Conservation (phyloP, 2,888 invertebrate genomes). For the Trachelus troglodyta region DNA sequence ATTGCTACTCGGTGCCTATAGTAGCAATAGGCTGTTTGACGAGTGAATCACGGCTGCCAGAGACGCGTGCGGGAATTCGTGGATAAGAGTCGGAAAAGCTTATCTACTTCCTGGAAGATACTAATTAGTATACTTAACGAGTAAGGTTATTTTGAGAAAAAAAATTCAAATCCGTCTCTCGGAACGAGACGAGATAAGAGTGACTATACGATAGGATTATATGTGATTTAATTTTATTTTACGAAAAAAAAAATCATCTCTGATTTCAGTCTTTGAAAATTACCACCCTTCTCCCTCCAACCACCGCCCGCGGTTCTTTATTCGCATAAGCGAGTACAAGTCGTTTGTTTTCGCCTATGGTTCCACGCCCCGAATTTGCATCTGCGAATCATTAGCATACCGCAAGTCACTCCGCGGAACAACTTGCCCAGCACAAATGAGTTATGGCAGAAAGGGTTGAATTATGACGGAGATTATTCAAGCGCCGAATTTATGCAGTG, state of each 20-base stretch:
- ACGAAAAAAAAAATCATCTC: conserved; percentile 6
- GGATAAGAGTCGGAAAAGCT: not conserved
- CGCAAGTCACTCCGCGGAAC: conserved; percentile 36
- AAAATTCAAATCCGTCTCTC: not conserved
- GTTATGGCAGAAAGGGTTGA: conserved; percentile 64
- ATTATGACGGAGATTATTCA: conserved; percentile 64
- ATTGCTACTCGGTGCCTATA: not conserved
- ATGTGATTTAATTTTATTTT: conserved; percentile 2
- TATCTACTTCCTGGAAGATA: not conserved
- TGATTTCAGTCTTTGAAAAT: conserved; percentile 23
- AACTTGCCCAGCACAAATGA: conserved; percentile 39
- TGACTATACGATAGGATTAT: not conserved
- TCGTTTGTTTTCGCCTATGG: conserved; percentile 33
- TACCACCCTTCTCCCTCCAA: conserved; percentile 23
- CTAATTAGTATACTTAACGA: not conserved
- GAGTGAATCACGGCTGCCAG: not conserved
- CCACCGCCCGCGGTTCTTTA: conserved; percentile 4
- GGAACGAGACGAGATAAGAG: not conserved
- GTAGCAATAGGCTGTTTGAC: not conserved
- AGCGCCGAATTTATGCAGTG: conserved; percentile 54
- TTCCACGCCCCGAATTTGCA: conserved; percentile 33
- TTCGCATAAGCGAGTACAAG: conserved; percentile 1
- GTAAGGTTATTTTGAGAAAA: not conserved
- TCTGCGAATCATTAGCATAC: conserved; percentile 34
- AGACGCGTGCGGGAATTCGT: not conserved